Percentiles rank a stretch among this genome's conserved stretches.
phyloP scores from a whole-genome alignment of 2,888 invertebrate genomes.

The Drosophila leonis region DNA sequence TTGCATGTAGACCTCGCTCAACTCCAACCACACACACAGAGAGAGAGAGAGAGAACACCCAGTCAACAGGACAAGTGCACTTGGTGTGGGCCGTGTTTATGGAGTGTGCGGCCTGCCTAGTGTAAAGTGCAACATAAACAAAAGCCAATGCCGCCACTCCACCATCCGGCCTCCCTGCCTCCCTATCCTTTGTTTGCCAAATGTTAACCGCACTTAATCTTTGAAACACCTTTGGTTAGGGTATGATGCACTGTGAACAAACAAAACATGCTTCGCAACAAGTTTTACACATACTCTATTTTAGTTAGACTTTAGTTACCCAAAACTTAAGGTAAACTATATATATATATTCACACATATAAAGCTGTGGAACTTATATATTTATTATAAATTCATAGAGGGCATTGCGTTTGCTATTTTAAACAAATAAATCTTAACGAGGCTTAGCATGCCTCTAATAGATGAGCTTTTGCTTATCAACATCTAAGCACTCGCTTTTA shows the following conservation, averaged over 20 bases:
- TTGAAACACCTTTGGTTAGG: conserved; percentile 37
- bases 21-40: conserved; percentile 8
- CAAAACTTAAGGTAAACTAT: not conserved
- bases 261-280: conserved; percentile 8
- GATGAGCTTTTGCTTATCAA: too few species aligned
- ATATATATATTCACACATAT: too few species aligned
- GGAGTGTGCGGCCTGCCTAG: conserved; percentile 40
- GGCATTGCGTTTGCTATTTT: too few species aligned
- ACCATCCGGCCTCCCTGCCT: not conserved
- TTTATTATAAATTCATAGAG: too few species aligned
- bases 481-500: too few species aligned
- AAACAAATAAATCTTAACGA: too few species aligned
- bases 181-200: conserved; percentile 46
- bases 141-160: conserved; percentile 42
- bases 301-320: not conserved
- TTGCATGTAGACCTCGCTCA: conserved; percentile 51
- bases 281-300: not conserved
- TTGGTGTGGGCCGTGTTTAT: conserved; percentile 62
- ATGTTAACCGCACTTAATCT: conserved; percentile 68
- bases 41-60: conserved; percentile 11
- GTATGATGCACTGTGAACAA: conserved; percentile 14
- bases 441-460: too few species aligned
- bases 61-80: conserved; percentile 63
- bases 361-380: not conserved
- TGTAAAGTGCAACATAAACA: conserved; percentile 77